These are phyloP conservation scores for Danio rerio DNA, from an alignment of 2,113 vertebrate species.

Conservation along the genomic window GRCz12tu NC_133180.1:24032001-24032500, in stretches of 20 bases:
- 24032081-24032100: background rate
- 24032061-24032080: constrained; percentile 1
- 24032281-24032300: constrained; percentile 9
- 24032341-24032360: background rate
- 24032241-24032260: constrained; percentile 36
- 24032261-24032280: constrained; percentile 61
- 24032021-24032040: background rate
- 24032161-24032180: constrained; percentile 80
- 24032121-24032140: background rate
- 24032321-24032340: background rate
- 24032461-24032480: constrained; percentile 18
- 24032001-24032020: background rate
- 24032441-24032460: background rate
- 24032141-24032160: constrained; percentile 60
- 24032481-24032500: background rate
- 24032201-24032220: constrained; percentile 83
- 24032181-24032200: constrained; percentile 49
- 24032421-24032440: background rate
- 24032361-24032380: constrained; percentile 9
- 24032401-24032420: background rate
- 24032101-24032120: background rate
- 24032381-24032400: constrained; percentile 5
- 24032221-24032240: constrained; percentile 77
- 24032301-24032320: constrained; percentile 43
- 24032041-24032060: background rate